Percentiles rank a stretch among this genome's conserved stretches.
Conservation (phyloP, 2,888 invertebrate species). For the Rugalucina vietnamica region DNA sequence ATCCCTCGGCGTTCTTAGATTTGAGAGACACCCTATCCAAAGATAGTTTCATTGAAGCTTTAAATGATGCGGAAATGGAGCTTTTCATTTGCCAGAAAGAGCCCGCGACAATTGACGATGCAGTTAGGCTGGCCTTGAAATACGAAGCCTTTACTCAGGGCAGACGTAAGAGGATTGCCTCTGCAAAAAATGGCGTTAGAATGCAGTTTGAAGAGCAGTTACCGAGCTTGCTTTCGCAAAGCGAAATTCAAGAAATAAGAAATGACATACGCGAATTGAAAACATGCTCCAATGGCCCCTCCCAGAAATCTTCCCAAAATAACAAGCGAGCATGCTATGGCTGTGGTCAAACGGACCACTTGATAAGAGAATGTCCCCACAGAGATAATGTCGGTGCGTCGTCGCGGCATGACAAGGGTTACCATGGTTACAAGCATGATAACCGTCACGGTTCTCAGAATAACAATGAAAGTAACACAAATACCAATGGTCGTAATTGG, state of each 20-base stretch:
- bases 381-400: background rate
- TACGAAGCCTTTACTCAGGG: background rate
- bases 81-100: conserved; percentile 3
- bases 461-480: background rate
- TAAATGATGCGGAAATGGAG: conserved; percentile 7
- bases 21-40: background rate
- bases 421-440: background rate
- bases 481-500: background rate
- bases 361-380: background rate
- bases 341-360: background rate
- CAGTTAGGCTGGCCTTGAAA: background rate
- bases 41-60: background rate
- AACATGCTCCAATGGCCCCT: background rate
- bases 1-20: background rate
- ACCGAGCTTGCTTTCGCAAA: background rate
- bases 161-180: background rate
- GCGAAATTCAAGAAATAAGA: background rate
- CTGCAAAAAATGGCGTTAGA: background rate
- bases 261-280: background rate
- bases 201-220: background rate
- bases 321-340: background rate
- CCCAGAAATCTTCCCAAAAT: background rate
- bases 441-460: background rate
- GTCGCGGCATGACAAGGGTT: background rate
- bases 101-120: background rate